Evolutionary conservation across 2,888 invertebrate species (phyloP).

Genomic region (Drosophila setosimentum): DNA sequence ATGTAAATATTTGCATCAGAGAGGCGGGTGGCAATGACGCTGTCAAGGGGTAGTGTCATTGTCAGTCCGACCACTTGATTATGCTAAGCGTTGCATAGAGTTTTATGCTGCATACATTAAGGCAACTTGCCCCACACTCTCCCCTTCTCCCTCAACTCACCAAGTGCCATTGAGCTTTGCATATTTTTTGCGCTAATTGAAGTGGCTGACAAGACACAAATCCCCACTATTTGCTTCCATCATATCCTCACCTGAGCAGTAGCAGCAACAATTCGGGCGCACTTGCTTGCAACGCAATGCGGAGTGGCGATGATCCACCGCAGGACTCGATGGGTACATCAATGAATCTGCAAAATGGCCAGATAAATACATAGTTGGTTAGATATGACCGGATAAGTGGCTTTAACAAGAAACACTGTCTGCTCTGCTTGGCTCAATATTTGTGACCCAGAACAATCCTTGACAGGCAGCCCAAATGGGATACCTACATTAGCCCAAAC

Average conservation of each 20-base stretch:
- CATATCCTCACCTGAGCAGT: conserved; percentile 86
- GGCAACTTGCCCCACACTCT: conserved; percentile 11
- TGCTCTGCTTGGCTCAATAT: conserved; percentile 40
- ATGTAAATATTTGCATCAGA: conserved; percentile 69
- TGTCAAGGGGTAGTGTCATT: conserved; percentile 34
- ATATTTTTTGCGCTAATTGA: conserved; percentile 72
- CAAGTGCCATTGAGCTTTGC: conserved; percentile 66
- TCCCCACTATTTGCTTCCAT: neutral
- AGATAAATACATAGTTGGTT: conserved; percentile 21
- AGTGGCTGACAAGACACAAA: conserved; percentile 43
- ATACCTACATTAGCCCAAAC: conserved; percentile 45
- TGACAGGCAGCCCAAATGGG: conserved; percentile 47
- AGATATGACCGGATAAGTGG: conserved; percentile 12
- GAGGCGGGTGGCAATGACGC: conserved; percentile 17
- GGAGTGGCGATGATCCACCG: conserved; percentile 90
- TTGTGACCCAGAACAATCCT: conserved; percentile 29
- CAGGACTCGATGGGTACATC: conserved; percentile 94
- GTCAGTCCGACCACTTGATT: conserved; percentile 67
- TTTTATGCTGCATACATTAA: conserved; percentile 69
- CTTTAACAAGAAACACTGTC: conserved; percentile 3
- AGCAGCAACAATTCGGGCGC: conserved; percentile 91
- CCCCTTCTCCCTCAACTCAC: conserved; percentile 3
- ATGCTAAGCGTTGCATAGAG: conserved; percentile 71
- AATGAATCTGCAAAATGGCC: conserved; percentile 86
- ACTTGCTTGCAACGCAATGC: conserved; percentile 91